Conservation (phyloP, 1,140 invertebrate genomes). For the Drosophila sp. region DNA sequence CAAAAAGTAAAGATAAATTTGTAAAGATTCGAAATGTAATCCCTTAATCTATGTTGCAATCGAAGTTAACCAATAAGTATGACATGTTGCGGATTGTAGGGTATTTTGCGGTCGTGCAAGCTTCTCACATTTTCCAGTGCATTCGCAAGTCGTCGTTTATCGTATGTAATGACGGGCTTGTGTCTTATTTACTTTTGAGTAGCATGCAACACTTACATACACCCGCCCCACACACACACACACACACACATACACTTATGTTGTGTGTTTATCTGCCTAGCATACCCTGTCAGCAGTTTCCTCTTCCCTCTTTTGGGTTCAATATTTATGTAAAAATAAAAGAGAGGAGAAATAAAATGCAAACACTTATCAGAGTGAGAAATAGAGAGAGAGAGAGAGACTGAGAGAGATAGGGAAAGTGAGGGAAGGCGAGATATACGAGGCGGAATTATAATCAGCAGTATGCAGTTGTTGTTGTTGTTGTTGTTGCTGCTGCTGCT, state of each 20-base stretch:
- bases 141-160: constrained; percentile 30
- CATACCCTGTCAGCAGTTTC: constrained; percentile 4
- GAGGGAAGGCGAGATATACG: constrained; percentile 3
- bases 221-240: constrained; percentile 10
- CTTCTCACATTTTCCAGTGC: constrained; percentile 16
- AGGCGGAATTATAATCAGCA: constrained; percentile 51
- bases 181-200: constrained; percentile 35
- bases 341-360: constrained; percentile 31
- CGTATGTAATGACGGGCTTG: constrained; percentile 34
- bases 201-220: constrained; percentile 35
- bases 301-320: constrained; percentile 1
- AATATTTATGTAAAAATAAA: neutral
- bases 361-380: constrained; percentile 64
- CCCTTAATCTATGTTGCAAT: too few species aligned
- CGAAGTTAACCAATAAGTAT: neutral
- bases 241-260: neutral
- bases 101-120: neutral
- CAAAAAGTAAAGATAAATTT: too few species aligned
- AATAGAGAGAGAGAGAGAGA: neutral
- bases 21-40: too few species aligned
- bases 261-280: constrained; percentile 33
- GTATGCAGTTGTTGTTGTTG: constrained; percentile 4
- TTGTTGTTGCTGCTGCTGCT: constrained; percentile 11
- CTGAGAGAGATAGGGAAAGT: constrained; percentile 5
- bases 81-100: neutral